Evolutionary conservation across 2,888 invertebrate genomes (phyloP).

Genomic region (Mesorhabditis sp.): DNA sequence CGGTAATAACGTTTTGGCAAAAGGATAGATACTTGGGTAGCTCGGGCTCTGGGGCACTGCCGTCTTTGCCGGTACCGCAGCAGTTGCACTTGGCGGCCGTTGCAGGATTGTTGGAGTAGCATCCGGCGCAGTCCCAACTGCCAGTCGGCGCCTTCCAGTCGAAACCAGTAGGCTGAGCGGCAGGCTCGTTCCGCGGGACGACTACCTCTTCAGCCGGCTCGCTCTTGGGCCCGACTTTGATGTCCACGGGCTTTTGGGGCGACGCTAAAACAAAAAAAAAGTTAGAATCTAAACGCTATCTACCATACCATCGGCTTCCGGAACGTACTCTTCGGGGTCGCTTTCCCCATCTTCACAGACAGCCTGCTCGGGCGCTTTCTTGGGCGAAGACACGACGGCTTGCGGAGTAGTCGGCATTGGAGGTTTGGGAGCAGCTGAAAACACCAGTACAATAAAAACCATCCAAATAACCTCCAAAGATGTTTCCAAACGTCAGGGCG

Average conservation of each 20-base stretch:
- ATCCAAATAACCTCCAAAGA: too few species aligned
- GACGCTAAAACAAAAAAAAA: not conserved
- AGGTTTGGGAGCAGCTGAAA: not conserved
- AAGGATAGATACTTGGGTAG: too few species aligned
- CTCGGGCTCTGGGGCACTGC: conserved; percentile 13
- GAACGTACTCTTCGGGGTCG: conserved; percentile 27
- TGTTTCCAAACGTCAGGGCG: not conserved
- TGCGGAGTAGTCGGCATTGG: not conserved
- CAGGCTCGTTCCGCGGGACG: too few species aligned
- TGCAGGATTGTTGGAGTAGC: conserved; percentile 26
- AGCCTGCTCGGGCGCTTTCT: not conserved
- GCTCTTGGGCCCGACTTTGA: conserved; percentile 10
- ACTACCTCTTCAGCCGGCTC: not conserved
- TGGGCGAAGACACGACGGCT: not conserved
- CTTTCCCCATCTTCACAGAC: conserved; percentile 8
- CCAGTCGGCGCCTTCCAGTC: not conserved
- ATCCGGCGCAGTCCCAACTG: conserved; percentile 39
- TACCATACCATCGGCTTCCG: conserved; percentile 24
- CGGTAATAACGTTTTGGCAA: too few species aligned
- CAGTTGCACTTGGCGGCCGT: conserved; percentile 19
- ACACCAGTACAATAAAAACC: not conserved
- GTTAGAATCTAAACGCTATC: not conserved
- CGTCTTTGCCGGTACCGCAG: conserved; percentile 35
- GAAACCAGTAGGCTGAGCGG: not conserved
- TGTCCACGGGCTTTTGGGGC: conserved; percentile 6